These are phyloP conservation scores for Spilogale gracilis DNA, from an alignment of 2,113 vertebrate species.

Conservation along the genomic window DNA sequence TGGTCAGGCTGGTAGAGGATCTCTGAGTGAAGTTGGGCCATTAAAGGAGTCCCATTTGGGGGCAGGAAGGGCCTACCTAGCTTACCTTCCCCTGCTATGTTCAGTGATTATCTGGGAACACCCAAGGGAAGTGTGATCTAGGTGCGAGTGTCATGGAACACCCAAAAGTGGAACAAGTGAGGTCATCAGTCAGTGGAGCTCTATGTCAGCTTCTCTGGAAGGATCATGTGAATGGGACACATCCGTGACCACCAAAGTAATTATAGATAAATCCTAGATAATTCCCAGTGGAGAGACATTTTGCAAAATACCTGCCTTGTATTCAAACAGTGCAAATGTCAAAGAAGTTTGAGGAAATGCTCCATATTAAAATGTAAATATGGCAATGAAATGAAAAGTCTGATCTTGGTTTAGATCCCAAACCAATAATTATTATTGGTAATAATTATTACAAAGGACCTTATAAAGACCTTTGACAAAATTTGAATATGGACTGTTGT, in stretches of 20 bases:
- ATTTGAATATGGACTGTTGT: background rate
- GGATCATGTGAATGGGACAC: background rate
- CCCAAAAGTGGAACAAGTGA: background rate
- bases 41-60: background rate
- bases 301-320: background rate
- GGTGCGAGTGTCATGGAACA: background rate
- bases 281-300: background rate
- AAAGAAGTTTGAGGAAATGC: background rate
- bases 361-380: background rate
- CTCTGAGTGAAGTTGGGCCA: background rate
- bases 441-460: background rate
- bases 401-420: background rate
- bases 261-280: background rate
- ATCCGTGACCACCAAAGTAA: background rate
- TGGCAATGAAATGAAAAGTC: background rate
- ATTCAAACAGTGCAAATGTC: background rate
- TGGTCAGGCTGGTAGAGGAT: background rate
- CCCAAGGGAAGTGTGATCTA: background rate
- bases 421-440: background rate
- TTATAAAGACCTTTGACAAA: background rate
- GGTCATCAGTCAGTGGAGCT: background rate
- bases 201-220: background rate
- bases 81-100: background rate
- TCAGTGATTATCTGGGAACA: background rate
- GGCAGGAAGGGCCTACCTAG: background rate